Base-by-base conservation (phyloP, 2,797 vertebrate genomes). In the Tadarida brasiliensis region DNA sequence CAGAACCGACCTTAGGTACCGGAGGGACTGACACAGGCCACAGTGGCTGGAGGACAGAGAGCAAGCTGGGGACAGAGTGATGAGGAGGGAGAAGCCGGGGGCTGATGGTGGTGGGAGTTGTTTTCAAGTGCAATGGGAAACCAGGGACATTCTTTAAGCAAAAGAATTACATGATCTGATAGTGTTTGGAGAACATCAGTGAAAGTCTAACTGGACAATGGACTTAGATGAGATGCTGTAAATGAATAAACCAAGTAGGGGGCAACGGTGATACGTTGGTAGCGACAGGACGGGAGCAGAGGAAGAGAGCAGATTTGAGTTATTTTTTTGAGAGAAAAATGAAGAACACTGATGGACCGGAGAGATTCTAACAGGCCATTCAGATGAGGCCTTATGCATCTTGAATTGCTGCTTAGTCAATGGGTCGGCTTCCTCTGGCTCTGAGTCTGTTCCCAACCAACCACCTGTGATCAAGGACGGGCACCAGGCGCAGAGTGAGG, bases 11-110 rank as follows among this genome's bases (percentile, higher is more conserved):
- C 56, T 22, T 4, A 7, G 20, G 9, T 8, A 6, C 2, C 11
- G 22, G 74, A 68, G 35, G 17, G 49, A 63, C 0, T 5, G 33
- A 24, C 80, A 33, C 26, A 61, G 35, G 63, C 26, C 81, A 12
- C 28, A 28, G 16, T 0, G 9, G 14, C 57, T 35, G n/a, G 30
- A 65, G 16, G 35, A 89, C 0, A 16, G n/a, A 74, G 1, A 65
- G 22, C 16, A 39, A 67, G 35, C 7, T 8, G 7, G 12, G 2
- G 56, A 78, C 8, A 51, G 7, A 22, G 1, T 1, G 24, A 39
- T 7, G 28, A 49, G 10, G 17, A 49, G 6, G 22, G 16, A 28
- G 24, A 9, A 39, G 49, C 3, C 3, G 0, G 8, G n/a, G 9
- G 3, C 2, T 24, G 24, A 47, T 20, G 11, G 12, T 4, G 26